Evolutionary conservation across 2,888 invertebrate genomes (phyloP), one percentile per base, ranked within the genome.

Genomic region (Chesias legatella): DNA sequence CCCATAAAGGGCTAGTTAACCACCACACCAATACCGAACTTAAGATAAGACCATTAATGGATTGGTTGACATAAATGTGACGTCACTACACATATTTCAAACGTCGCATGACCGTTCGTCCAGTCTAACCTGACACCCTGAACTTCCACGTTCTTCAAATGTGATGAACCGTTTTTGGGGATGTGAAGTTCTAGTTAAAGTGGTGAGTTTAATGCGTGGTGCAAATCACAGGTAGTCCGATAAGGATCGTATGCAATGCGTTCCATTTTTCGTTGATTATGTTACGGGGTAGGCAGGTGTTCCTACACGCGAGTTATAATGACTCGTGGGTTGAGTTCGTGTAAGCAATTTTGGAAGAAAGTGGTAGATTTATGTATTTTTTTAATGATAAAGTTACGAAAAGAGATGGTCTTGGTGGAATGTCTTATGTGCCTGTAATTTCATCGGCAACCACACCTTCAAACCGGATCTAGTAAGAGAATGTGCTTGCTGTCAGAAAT

Each of bases 11-110:
- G 73, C 70, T 76, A 52, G 57, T 65, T 56, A 60, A 62, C 66
- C 61, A 62, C 13, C 13, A 72, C 79, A 83, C 80, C 79, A 82
- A 78, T 81, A 82, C 79, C 82, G 83, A 81, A 82, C 80, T 77
- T 66, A 52, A 82, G 86, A 86, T 88, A 88, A 85, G 80, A 73
- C 63, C 73, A 79, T 79, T 84, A 86, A 86, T 84, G 84, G 85
- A 88, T 85, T 85, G 81, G 80, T 77, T 84, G 83, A 85, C 85
- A 85, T 82, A 83, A 85, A 83, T 74, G 84, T 86, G 84, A 84
- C 86, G 86, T 85, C 86, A 85, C 76, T 69, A 66, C 82, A 84
- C 81, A 84, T 84, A 83, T 85, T 85, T 85, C 80, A 80, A 72
- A 60, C 72, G 74, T 84, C 76, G 85, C 84, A 84, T 84, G 84